phyloP scores from a whole-genome alignment of 2,888 invertebrate genomes.

The Phaonia tiefii region DNA sequence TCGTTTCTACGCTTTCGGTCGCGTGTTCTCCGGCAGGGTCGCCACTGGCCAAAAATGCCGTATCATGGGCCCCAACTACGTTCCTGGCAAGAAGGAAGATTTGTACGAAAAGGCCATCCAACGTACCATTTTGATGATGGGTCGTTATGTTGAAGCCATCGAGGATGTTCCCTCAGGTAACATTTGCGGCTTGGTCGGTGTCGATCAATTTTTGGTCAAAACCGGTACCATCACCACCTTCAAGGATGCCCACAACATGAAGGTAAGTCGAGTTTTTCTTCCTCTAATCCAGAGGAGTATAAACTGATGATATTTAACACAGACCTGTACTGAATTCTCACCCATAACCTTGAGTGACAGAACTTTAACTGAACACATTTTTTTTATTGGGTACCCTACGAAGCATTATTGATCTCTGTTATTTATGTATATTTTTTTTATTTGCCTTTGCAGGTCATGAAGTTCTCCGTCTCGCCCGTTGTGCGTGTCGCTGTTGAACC shows the following conservation, averaged over 20 bases:
- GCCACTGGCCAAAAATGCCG: slow-evolving; percentile 95
- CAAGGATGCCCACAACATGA: slow-evolving; percentile 99
- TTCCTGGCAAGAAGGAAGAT: slow-evolving; percentile 99
- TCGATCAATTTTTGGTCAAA: slow-evolving; percentile 99
- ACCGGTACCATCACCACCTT: slow-evolving; percentile 99
- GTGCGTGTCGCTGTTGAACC: slow-evolving; percentile 99
- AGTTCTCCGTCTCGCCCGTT: slow-evolving; percentile 99
- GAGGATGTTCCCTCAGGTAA: slow-evolving; percentile 99
- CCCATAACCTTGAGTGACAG: slow-evolving; percentile 47
- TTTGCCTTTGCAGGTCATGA: slow-evolving; percentile 90
- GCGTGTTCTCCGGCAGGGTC: slow-evolving; percentile 98
- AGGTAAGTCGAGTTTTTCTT: slow-evolving; percentile 80
- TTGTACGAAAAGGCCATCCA: slow-evolving; percentile 99
- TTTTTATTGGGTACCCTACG: too few relatives aligned
- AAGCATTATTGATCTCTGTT: neutral
- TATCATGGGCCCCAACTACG: slow-evolving; percentile 99
- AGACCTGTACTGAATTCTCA: slow-evolving; percentile 73
- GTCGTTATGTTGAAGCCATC: slow-evolving; percentile 99
- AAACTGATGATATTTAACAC: slow-evolving; percentile 67
- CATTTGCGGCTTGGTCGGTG: slow-evolving; percentile 99
- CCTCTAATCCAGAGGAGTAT: neutral
- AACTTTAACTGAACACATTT: slow-evolving; percentile 44
- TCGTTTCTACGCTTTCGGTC: slow-evolving; percentile 99
- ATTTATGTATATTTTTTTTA: neutral
- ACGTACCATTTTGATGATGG: slow-evolving; percentile 99